These are phyloP conservation scores for Drosophila pseudoananassae DNA, from an alignment of 1,140 invertebrate genomes.

Conservation along the genomic window DNA sequence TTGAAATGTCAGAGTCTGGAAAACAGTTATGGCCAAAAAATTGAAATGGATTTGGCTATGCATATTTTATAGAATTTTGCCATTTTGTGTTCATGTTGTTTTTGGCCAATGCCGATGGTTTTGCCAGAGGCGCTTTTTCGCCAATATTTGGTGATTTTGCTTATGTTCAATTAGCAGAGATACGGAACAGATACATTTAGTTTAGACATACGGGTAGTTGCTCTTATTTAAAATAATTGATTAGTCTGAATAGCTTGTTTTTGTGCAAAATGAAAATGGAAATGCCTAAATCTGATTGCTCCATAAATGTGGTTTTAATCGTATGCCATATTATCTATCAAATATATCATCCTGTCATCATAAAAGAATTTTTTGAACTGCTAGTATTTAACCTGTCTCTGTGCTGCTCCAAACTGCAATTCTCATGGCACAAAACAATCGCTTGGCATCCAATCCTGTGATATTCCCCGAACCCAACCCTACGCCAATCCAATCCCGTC, in stretches of 20 bases:
- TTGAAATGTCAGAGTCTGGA: constrained; percentile 60
- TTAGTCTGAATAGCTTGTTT: constrained; percentile 7
- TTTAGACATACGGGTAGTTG: constrained; percentile 8
- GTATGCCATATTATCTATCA: neutral
- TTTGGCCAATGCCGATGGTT: constrained; percentile 3
- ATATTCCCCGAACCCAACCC: no score
- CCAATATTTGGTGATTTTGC: constrained; percentile 37
- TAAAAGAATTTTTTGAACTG: constrained; percentile 21
- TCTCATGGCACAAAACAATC: constrained; percentile 48
- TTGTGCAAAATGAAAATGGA: constrained; percentile 8
- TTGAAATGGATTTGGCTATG: constrained; percentile 40
- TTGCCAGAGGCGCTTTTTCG: constrained; percentile 1
- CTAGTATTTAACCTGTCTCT: constrained; percentile 28
- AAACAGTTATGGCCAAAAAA: constrained; percentile 52
- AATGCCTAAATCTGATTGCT: neutral
- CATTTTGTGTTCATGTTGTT: constrained; percentile 13
- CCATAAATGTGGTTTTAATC: neutral
- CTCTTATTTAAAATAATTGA: constrained; percentile 44
- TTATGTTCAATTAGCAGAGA: constrained; percentile 37
- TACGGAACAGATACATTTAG: constrained; percentile 10
- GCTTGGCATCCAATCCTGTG: constrained; percentile 23
- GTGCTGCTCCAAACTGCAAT: constrained; percentile 34
- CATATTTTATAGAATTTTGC: constrained; percentile 51
- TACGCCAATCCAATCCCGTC: neutral
- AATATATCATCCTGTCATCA: neutral